These are phyloP conservation scores for Oceanodroma tethys DNA, from an alignment of 2,113 vertebrate species.

Conservation along the genomic window DNA sequence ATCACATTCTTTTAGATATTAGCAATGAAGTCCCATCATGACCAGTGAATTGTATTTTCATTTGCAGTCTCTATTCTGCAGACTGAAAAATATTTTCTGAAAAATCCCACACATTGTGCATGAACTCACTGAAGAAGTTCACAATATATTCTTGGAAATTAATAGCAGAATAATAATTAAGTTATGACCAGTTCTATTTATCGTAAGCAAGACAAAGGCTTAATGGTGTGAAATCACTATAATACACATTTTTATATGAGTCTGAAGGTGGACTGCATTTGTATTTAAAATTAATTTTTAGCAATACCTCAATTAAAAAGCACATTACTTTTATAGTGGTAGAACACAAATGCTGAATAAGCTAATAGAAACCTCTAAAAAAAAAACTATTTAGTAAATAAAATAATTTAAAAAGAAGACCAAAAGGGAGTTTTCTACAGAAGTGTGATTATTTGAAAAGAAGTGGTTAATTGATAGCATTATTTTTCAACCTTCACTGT, in stretches of 20 bases:
- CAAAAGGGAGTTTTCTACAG: rapidly evolving
- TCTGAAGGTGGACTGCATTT: not conserved
- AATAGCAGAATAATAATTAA: not conserved
- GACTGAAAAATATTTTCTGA: not conserved
- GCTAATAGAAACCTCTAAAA: not conserved
- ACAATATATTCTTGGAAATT: not conserved
- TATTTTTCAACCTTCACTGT: not conserved
- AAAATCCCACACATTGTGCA: not conserved
- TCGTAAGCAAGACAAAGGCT: not conserved
- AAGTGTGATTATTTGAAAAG: not conserved
- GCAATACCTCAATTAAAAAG: not conserved
- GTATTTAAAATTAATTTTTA: not conserved
- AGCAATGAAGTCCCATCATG: not conserved
- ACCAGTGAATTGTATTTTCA: not conserved
- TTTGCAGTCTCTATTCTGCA: not conserved
- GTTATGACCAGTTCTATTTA: not conserved
- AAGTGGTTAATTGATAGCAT: not conserved
- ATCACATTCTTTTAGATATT: not conserved
- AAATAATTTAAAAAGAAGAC: not conserved
- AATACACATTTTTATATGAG: not conserved
- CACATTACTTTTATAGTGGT: not conserved
- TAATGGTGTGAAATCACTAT: not conserved
- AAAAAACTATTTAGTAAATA: not conserved
- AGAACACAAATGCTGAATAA: not conserved
- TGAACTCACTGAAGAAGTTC: not conserved